Conservation (phyloP, 2,113 vertebrate genomes). For the Malurus alboscapulatus region DNA sequence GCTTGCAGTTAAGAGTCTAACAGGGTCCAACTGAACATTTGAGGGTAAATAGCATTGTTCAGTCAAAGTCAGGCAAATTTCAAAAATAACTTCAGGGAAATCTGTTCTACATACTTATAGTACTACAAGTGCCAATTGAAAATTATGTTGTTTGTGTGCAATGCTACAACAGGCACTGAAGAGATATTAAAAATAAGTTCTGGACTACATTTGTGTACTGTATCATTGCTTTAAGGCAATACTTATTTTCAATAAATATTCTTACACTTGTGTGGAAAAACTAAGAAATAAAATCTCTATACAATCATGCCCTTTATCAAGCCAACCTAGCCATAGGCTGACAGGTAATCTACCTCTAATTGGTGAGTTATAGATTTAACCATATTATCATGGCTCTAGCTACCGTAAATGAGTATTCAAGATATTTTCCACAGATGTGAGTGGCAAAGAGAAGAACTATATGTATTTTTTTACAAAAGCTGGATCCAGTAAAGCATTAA, state of each 20-base stretch:
- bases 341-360: slow-evolving; percentile 47
- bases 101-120: neutral
- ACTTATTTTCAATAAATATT: slow-evolving; percentile 30
- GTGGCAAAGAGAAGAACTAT: neutral
- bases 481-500: neutral
- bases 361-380: slow-evolving; percentile 52
- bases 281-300: slow-evolving; percentile 41
- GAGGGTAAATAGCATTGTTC: neutral
- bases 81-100: neutral
- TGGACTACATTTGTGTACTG: slow-evolving; percentile 1
- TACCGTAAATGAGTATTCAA: slow-evolving; percentile 15
- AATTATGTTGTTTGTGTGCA: neutral
- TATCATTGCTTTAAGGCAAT: slow-evolving; percentile 27
- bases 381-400: neutral
- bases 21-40: neutral
- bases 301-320: neutral
- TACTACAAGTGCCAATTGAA: neutral
- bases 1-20: neutral
- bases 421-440: neutral
- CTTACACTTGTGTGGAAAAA: slow-evolving; percentile 43
- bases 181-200: slow-evolving; percentile 30
- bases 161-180: neutral
- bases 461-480: neutral
- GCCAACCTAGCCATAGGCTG: slow-evolving; percentile 13
- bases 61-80: neutral